These are phyloP conservation scores for Amphiura filiformis DNA, from an alignment of 35 echinoderm and acorn worm genomes.

Conservation along the genomic window DNA sequence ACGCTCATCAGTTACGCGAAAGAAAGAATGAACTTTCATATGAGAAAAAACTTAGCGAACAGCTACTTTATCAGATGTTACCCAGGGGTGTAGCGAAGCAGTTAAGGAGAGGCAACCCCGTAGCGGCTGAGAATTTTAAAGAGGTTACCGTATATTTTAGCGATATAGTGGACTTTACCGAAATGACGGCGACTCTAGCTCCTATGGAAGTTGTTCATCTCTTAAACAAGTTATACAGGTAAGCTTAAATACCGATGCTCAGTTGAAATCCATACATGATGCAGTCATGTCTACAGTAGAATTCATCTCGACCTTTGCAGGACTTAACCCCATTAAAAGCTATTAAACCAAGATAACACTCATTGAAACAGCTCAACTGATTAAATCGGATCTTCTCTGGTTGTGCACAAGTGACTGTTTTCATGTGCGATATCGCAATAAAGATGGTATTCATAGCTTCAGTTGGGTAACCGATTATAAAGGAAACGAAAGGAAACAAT, in stretches of 20 bases:
- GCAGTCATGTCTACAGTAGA: no score
- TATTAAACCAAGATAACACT: no score
- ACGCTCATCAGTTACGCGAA: neutral
- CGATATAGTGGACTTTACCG: constrained; percentile 78
- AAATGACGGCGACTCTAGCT: constrained; percentile 41
- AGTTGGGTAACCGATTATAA: no score
- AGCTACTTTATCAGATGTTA: constrained; percentile 66
- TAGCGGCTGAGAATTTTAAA: constrained; percentile 66
- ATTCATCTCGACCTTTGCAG: no score
- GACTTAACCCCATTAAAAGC: no score
- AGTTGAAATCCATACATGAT: no score
- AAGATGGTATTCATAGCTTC: no score
- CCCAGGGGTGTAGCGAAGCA: constrained; percentile 85
- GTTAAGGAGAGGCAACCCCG: constrained; percentile 41
- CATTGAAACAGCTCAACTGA: no score
- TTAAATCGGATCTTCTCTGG: no score
- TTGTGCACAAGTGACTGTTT: no score
- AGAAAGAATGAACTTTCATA: constrained; percentile 50
- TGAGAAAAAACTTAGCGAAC: constrained; percentile 75
- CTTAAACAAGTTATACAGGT: neutral
- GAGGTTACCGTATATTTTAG: constrained; percentile 71
- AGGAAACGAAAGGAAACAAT: no score
- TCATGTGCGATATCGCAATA: no score
- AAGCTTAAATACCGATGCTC: neutral
- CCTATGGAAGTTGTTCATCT: constrained; percentile 59